Evolutionary conservation across 2,113 vertebrate species (phyloP), one percentile per base, ranked within the genome.

Genomic region (Hiodon tergisus): DNA sequence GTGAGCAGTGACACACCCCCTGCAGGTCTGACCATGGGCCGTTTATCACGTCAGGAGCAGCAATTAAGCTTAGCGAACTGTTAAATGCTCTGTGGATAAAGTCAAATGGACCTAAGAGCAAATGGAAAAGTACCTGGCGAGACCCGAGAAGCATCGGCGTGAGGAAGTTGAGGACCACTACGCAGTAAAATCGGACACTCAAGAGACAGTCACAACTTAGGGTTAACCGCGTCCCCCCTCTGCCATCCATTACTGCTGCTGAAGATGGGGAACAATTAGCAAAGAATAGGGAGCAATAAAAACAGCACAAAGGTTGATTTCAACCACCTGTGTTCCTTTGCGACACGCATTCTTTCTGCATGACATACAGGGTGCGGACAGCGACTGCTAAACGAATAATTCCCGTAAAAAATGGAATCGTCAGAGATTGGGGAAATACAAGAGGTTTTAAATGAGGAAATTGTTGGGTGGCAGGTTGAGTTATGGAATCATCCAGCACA

Each of bases 401-500:
- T 87, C 83, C 73, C 47, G 69, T 82, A 85, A 74, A 76, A 86
- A 81, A 76, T 60, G 85, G 84, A 84, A 81, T 81, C 86, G 85
- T 79, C 80, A 82, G 74, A 77, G 77, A 5, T 69, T 61, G 6
- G 65, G 46, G 9, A 52, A 63, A 57, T 55, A 74, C 50, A 17
- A 52, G 80, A 67, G 58, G 61, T 73, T 69, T 82, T 80, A 69
- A 87, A 14, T 67, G 57, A 82, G 84, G 80, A 81, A 79, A 84
- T 79, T 78, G 72, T 67, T 4, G 7, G 54, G 47, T 48, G 53
- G 3, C 0, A 67, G 17, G 81, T 87, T 88, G 83, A 89, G 88
- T 85, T 85, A 87, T 87, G 82, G 83, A 85, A 83, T 80, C 74
- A 78, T 86, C 81, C 80, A 79, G 72, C 87, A 80, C 79, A 83